A percentile compares a stretch with the other conserved stretches of the same genome.
phyloP scores from a whole-genome alignment of 2,888 invertebrate genomes.

The Drosophila putrida region DNA sequence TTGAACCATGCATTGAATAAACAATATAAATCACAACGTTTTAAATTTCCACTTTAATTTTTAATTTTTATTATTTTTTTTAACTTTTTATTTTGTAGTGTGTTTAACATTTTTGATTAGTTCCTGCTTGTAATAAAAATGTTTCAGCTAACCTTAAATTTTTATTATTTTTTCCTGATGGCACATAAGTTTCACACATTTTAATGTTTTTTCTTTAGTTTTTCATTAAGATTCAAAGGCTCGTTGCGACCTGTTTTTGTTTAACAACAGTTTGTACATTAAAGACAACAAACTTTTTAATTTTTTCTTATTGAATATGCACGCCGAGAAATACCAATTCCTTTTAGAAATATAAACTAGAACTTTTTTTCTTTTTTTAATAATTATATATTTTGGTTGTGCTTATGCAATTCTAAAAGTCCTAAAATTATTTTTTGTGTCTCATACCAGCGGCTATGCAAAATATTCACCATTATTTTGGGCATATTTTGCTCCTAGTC shows the following conservation, averaged over 20 bases:
- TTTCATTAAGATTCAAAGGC: slow-evolving; percentile 43
- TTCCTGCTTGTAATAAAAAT: slow-evolving; percentile 43
- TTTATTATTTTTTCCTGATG: slow-evolving; percentile 48
- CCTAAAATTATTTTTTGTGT: slow-evolving; percentile 32
- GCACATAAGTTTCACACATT: slow-evolving; percentile 73
- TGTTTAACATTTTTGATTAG: slow-evolving; percentile 40
- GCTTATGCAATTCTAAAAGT: slow-evolving; percentile 6
- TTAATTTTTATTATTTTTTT: slow-evolving; percentile 24
- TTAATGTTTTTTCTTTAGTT: slow-evolving; percentile 24
- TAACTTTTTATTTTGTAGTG: slow-evolving; percentile 18
- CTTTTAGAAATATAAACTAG: slow-evolving; percentile 27
- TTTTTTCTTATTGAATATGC: slow-evolving; percentile 47
- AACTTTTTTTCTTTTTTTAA: slow-evolving; percentile 16
- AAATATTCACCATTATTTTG: slow-evolving; percentile 46
- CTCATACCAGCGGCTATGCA: slow-evolving; percentile 52
- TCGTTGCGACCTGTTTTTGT: slow-evolving; percentile 52
- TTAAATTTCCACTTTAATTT: slow-evolving; percentile 57
- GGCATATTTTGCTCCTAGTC: slow-evolving; percentile 33
- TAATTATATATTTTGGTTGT: not conserved
- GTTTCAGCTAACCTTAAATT: slow-evolving; percentile 42
- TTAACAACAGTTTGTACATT: slow-evolving; percentile 45
- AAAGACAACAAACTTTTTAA: slow-evolving; percentile 35
- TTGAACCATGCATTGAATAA: slow-evolving; percentile 73
- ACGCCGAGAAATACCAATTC: slow-evolving; percentile 30
- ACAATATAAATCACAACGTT: slow-evolving; percentile 77